Conservation (phyloP, 2,113 vertebrate species). For the Gulo gulo region DNA sequence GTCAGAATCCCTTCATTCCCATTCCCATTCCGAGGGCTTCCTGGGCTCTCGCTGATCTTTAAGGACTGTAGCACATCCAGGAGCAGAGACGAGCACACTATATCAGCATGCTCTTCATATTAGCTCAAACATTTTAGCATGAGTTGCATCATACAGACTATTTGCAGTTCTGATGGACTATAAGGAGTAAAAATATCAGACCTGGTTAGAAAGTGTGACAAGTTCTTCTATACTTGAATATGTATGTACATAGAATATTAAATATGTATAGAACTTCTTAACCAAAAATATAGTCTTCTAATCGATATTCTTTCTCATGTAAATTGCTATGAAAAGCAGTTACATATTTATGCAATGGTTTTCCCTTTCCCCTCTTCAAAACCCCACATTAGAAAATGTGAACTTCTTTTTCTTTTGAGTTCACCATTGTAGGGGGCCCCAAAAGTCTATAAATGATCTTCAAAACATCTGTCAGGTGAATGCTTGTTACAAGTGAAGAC, state of each 20-base stretch:
- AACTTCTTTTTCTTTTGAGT: not conserved
- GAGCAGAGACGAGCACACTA: not conserved
- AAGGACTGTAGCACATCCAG: not conserved
- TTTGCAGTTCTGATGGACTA: not conserved
- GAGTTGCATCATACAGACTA: not conserved
- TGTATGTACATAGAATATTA: not conserved
- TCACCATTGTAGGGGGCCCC: not conserved
- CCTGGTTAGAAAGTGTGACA: not conserved
- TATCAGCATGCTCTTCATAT: not conserved
- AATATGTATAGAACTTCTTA: not conserved
- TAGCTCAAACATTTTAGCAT: not conserved
- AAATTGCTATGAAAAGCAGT: not conserved
- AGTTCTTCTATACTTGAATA: not conserved
- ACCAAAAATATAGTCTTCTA: not conserved
- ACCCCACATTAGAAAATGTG: not conserved
- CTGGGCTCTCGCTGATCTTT: not conserved
- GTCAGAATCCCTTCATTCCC: not conserved
- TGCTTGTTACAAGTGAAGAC: not conserved
- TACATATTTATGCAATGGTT: not conserved
- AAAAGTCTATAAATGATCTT: not conserved
- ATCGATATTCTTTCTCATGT: not conserved
- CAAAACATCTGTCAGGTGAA: not conserved
- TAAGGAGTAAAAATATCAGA: not conserved
- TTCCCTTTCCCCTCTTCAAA: not conserved
- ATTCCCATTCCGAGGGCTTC: not conserved